Conservation (phyloP, 1,140 invertebrate genomes). For the Lordiphosa stackelbergi region DNA sequence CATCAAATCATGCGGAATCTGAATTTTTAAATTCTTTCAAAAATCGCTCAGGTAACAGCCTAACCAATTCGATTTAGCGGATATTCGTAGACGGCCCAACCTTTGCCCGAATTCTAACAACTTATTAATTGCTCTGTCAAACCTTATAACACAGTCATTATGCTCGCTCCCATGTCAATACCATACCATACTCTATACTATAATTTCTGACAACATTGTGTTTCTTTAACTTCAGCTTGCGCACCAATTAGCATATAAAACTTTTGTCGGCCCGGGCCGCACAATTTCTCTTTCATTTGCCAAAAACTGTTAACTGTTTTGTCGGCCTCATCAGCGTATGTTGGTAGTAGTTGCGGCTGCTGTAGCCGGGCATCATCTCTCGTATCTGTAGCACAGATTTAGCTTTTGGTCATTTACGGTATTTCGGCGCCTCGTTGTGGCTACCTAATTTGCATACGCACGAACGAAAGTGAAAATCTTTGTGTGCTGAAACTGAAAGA, state of each 20-base stretch:
- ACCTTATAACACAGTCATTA: not conserved
- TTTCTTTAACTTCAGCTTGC: constrained; percentile 31
- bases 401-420: constrained; percentile 64
- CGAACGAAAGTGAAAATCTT: constrained; percentile 68
- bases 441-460: constrained; percentile 68
- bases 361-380: constrained; percentile 30
- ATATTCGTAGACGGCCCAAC: too few relatives aligned
- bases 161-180: not conserved
- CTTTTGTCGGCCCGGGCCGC: constrained; percentile 32
- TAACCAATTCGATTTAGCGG: too few relatives aligned
- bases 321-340: constrained; percentile 23
- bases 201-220: constrained; percentile 15
- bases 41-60: too few relatives aligned
- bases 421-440: constrained; percentile 63
- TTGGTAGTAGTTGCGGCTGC: constrained; percentile 13
- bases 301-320: constrained; percentile 65
- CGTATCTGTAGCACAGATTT: constrained; percentile 61
- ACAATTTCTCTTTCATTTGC: constrained; percentile 74
- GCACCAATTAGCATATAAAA: constrained; percentile 64
- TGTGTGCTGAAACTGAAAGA: constrained; percentile 45
- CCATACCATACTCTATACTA: not conserved
- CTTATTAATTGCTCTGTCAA: not conserved
- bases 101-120: too few relatives aligned
- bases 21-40: too few relatives aligned
- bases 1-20: too few relatives aligned